Conservation (phyloP, 2,113 vertebrate species). For the Peromyscus leucopus region DNA sequence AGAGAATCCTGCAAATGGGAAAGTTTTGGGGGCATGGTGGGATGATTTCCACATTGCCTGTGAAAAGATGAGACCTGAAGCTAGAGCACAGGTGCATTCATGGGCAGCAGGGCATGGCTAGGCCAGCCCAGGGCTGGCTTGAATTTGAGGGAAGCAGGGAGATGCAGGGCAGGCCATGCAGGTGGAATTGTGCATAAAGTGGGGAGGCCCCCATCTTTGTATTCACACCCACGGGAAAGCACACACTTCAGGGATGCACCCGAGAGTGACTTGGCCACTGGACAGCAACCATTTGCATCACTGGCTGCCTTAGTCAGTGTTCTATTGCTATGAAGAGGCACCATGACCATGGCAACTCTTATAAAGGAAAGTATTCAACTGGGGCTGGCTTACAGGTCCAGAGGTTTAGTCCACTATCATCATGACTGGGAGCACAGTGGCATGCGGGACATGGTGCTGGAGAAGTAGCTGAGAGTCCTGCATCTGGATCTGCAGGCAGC, state of each 20-base stretch:
- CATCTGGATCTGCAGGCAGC: background rate
- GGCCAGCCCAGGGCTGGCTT: background rate
- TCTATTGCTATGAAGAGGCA: background rate
- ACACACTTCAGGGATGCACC: too few relatives aligned
- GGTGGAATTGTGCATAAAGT: too few relatives aligned
- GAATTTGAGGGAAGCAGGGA: background rate
- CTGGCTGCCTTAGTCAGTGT: background rate
- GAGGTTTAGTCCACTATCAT: background rate
- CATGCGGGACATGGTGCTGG: background rate
- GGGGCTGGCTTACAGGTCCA: background rate
- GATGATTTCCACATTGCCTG: accelerated
- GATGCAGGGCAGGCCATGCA: accelerated
- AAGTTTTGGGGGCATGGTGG: background rate
- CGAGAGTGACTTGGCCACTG: background rate
- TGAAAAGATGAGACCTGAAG: background rate
- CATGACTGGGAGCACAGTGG: background rate
- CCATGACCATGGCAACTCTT: background rate
- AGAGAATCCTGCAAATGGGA: background rate
- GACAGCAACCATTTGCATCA: background rate
- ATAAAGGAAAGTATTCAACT: background rate
- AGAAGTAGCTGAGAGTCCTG: background rate
- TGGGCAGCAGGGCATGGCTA: accelerated
- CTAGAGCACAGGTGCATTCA: accelerated
- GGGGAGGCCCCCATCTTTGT: background rate
- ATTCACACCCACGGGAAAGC: background rate